These are phyloP conservation scores for Peromyscus attwateri DNA, from an alignment of 2,797 vertebrate genomes.

Conservation along the genomic window DNA sequence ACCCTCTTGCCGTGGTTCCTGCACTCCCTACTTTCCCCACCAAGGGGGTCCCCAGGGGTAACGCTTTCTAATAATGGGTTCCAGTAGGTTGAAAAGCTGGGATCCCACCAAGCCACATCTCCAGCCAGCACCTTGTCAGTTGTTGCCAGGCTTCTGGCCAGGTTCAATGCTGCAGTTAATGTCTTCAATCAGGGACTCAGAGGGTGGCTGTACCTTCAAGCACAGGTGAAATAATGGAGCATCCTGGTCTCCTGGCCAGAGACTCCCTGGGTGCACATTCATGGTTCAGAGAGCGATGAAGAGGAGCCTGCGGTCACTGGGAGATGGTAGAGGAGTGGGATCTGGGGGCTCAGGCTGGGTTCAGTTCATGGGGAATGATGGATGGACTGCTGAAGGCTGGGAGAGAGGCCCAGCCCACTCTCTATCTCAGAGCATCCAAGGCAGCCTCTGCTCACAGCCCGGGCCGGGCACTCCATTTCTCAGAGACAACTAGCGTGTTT, in stretches of 20 bases:
- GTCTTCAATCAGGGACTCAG: conserved; percentile 75
- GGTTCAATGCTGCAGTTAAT: conserved; percentile 78
- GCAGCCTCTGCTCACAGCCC: background rate
- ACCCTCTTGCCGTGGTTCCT: background rate
- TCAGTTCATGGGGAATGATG: conserved; percentile 20
- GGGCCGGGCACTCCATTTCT: conserved; percentile 25
- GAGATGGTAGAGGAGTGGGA: too few species aligned
- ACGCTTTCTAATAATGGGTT: background rate
- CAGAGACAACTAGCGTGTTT: conserved; percentile 73
- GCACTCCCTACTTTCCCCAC: background rate
- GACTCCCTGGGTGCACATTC: conserved; percentile 71
- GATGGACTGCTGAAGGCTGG: conserved; percentile 39
- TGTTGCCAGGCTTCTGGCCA: conserved; percentile 61
- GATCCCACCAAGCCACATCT: background rate
- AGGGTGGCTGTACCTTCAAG: conserved; percentile 78
- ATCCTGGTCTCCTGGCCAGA: conserved; percentile 43
- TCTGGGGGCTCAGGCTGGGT: background rate
- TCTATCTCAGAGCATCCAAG: background rate
- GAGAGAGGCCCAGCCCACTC: background rate
- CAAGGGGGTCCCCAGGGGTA: background rate
- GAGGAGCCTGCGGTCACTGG: background rate
- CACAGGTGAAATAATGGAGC: conserved; percentile 66
- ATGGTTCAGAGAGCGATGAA: background rate
- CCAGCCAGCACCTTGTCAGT: conserved; percentile 58
- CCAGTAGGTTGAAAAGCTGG: background rate